Evolutionary conservation across 2,888 invertebrate species (phyloP).

Genomic region (Ceraclea dissimilis): DNA sequence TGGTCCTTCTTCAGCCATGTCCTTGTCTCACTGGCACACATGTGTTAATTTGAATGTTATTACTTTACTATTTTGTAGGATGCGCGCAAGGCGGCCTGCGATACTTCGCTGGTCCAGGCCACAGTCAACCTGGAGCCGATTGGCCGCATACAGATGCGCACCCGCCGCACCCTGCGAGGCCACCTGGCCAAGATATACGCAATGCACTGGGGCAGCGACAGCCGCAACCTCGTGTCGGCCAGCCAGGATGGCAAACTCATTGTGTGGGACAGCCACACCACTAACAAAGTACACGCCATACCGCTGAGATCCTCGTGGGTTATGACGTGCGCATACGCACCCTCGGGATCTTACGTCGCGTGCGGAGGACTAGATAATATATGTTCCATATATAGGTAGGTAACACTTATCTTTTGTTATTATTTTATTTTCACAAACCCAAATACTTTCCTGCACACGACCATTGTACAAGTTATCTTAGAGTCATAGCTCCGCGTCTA

Average conservation of each 20-base stretch:
- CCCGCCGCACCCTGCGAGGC: slow-evolving; percentile 94
- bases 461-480: too few species aligned
- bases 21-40: too few species aligned
- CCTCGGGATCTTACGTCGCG: slow-evolving; percentile 97
- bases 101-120: slow-evolving; percentile 95
- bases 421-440: too few species aligned
- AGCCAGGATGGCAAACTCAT: slow-evolving; percentile 99
- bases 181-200: slow-evolving; percentile 99
- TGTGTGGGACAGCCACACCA: slow-evolving; percentile 99
- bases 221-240: slow-evolving; percentile 97
- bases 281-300: slow-evolving; percentile 99
- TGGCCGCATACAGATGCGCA: slow-evolving; percentile 99
- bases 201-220: slow-evolving; percentile 99
- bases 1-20: too few species aligned
- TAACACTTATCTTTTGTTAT: background rate
- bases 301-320: slow-evolving; percentile 99
- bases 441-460: too few species aligned
- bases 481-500: too few species aligned
- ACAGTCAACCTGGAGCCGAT: slow-evolving; percentile 97
- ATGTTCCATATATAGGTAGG: slow-evolving; percentile 86
- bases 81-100: slow-evolving; percentile 98
- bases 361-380: slow-evolving; percentile 99
- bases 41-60: too few species aligned
- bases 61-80: slow-evolving; percentile 54
- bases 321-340: slow-evolving; percentile 99